phyloP scores from a whole-genome alignment of 2,888 invertebrate genomes.

The Leuctra nigra region DNA sequence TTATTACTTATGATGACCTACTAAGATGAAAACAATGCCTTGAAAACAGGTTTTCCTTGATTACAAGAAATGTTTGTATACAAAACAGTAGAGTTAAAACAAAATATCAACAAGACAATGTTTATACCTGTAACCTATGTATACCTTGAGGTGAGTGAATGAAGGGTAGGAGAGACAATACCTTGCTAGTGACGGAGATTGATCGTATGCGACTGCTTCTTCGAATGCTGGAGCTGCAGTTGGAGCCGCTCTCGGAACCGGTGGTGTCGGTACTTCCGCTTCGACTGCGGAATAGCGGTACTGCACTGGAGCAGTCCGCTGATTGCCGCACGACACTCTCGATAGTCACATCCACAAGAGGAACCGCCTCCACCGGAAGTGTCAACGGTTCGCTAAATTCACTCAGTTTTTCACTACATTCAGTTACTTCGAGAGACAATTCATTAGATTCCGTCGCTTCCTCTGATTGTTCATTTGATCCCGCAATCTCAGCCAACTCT shows the following conservation, averaged over 20 bases:
- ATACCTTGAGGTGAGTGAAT: too few relatives aligned
- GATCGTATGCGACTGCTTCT: slow-evolving; percentile 49
- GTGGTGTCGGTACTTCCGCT: slow-evolving; percentile 41
- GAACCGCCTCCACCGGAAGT: neutral
- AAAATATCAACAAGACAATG: too few relatives aligned
- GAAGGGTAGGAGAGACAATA: too few relatives aligned
- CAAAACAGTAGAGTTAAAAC: too few relatives aligned
- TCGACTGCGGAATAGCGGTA: slow-evolving; percentile 36
- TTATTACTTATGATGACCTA: too few relatives aligned
- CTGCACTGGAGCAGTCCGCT: neutral
- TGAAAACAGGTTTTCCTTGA: too few relatives aligned
- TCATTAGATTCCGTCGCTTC: neutral
- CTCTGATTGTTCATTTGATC: neutral
- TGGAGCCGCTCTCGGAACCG: slow-evolving; percentile 40
- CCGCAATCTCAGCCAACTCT: too few relatives aligned
- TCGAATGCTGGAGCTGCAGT: slow-evolving; percentile 36
- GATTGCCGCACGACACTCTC: too few relatives aligned
- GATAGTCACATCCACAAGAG: neutral
- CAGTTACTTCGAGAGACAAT: neutral
- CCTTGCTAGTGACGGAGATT: slow-evolving; percentile 59
- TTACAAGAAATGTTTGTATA: too few relatives aligned
- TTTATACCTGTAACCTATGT: too few relatives aligned
- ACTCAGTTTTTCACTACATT: too few relatives aligned
- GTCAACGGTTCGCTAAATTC: neutral
- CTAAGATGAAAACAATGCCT: too few relatives aligned